Conservation (phyloP, 2,113 vertebrate species). For the Nibea coibor region DNA sequence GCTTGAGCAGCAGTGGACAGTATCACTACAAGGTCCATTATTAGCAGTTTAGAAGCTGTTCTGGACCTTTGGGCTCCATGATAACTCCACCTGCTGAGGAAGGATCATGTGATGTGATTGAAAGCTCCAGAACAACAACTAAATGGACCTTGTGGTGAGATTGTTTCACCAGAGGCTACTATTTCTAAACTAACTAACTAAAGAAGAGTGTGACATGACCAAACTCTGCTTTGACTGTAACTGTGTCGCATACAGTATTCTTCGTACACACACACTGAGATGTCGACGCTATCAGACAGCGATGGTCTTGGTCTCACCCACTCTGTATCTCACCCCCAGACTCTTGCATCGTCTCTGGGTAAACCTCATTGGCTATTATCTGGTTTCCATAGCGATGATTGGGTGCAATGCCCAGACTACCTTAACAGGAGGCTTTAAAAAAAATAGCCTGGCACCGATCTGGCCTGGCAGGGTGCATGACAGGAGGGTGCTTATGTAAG, state of each 20-base stretch:
- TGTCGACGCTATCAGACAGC: not conserved
- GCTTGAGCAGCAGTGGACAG: not conserved
- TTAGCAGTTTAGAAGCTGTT: not conserved
- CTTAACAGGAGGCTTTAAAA: constrained; percentile 20
- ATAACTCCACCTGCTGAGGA: constrained; percentile 3
- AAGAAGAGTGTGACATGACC: not conserved
- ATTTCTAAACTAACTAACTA: not conserved
- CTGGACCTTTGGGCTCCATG: not conserved
- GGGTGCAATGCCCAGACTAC: constrained; percentile 14
- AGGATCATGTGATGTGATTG: not conserved
- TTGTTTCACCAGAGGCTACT: not conserved
- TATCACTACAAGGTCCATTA: not conserved
- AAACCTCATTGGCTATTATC: constrained; percentile 13
- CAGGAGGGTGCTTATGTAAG: constrained; percentile 67
- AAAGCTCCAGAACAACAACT: not conserved
- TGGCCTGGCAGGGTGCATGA: constrained; percentile 5
- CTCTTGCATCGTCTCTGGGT: not conserved
- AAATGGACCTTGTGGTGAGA: not conserved
- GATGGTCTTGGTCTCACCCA: not conserved
- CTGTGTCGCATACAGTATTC: not conserved
- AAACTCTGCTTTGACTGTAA: too few relatives aligned
- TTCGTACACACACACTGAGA: not conserved
- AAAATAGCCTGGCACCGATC: constrained; percentile 32
- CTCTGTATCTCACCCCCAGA: not conserved
- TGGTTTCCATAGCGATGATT: constrained; percentile 58